A percentile compares a stretch with the other conserved stretches of the same genome.
Evolutionary conservation across 2,113 vertebrate species (phyloP).

Genomic region (Alethe diademata): DNA sequence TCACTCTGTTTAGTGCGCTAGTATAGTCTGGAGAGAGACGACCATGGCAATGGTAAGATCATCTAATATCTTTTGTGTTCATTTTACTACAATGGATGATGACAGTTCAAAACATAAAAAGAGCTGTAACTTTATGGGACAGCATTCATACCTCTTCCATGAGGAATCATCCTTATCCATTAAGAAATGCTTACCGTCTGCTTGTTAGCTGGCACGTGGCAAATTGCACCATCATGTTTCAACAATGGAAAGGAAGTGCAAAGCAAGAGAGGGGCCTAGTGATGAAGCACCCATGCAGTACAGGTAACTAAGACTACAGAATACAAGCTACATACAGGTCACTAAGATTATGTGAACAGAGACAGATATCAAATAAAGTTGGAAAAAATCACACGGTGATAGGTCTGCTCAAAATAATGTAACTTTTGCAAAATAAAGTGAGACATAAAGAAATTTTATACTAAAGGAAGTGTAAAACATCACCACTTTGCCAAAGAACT

Average conservation of each 20-base stretch:
- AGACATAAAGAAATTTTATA: neutral
- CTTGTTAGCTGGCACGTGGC: neutral
- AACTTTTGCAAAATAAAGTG: neutral
- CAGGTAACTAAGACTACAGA: neutral
- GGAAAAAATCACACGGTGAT: neutral
- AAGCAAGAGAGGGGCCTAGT: neutral
- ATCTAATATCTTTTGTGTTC: neutral
- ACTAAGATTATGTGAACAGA: neutral
- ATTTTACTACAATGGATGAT: neutral
- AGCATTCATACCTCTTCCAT: neutral
- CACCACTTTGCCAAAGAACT: neutral
- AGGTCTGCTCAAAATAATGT: neutral
- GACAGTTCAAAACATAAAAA: neutral
- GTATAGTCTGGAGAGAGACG: neutral
- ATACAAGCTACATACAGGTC: neutral
- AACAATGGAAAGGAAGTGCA: neutral
- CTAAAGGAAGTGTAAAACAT: neutral
- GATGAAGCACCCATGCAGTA: neutral
- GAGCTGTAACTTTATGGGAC: neutral
- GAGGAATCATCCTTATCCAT: neutral
- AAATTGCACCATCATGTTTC: neutral
- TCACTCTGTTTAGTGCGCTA: neutral
- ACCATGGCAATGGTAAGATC: neutral
- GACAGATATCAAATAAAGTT: neutral
- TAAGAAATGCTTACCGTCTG: neutral